Conservation (phyloP, 2,888 invertebrate genomes). For the Ormyrus labotus region DNA sequence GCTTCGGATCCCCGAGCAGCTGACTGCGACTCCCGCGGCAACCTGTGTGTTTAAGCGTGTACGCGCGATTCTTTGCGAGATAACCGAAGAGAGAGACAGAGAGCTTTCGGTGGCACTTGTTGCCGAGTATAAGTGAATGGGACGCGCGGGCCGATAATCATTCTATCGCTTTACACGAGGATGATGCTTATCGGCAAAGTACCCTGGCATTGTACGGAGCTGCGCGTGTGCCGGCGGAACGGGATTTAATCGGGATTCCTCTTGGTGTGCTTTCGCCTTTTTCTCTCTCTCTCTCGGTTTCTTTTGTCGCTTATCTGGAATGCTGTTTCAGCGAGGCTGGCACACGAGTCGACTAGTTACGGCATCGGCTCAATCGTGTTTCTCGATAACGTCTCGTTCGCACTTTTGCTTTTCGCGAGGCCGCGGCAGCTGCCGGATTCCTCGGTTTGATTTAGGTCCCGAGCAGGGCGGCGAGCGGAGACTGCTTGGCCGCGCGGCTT, state of each 20-base stretch:
- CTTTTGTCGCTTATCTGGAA: background rate
- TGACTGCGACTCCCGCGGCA: background rate
- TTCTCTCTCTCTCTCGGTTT: background rate
- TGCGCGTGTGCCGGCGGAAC: background rate
- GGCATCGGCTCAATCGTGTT: too few relatives aligned
- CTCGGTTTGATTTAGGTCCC: too few relatives aligned
- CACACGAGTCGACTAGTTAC: too few relatives aligned
- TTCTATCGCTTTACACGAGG: slow-evolving; percentile 27
- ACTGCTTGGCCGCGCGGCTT: background rate
- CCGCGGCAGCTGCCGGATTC: too few relatives aligned
- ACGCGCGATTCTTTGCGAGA: too few relatives aligned
- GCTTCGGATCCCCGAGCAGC: background rate
- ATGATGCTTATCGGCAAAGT: slow-evolving; percentile 38
- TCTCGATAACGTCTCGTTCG: slow-evolving; percentile 8
- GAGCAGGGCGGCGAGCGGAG: too few relatives aligned
- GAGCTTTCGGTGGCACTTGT: slow-evolving; percentile 30
- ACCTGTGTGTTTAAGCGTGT: too few relatives aligned
- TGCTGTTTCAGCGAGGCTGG: too few relatives aligned
- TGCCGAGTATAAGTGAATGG: slow-evolving; percentile 39
- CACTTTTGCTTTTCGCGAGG: too few relatives aligned
- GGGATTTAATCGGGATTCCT: slow-evolving; percentile 11
- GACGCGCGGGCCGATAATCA: slow-evolving; percentile 26
- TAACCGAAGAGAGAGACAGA: too few relatives aligned
- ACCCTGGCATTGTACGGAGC: slow-evolving; percentile 15
- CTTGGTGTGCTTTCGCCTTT: background rate